Conservation (phyloP, 37 sponge, comb jelly and placozoan species). For the Spongilla lacustris region DNA sequence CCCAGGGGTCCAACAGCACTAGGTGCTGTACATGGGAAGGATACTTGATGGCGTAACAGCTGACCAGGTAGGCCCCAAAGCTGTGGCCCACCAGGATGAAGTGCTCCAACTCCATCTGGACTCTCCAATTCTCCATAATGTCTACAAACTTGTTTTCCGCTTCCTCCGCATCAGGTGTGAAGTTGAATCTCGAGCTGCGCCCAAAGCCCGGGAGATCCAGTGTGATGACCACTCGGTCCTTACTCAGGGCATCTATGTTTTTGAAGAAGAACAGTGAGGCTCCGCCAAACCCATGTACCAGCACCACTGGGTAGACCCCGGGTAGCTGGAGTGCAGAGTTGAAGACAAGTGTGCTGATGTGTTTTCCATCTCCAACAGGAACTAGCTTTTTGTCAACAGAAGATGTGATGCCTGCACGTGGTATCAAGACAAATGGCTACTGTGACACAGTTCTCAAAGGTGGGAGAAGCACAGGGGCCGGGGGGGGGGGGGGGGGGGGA, state of each 20-base stretch:
- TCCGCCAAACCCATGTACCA: conserved; percentile 88
- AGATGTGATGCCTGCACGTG: background rate
- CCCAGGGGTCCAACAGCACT: conserved; percentile 90
- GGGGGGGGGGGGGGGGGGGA: too few species aligned
- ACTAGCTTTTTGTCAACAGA: background rate
- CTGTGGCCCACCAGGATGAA: conserved; percentile 90
- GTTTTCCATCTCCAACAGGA: background rate
- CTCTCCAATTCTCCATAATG: conserved; percentile 77
- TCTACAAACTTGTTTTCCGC: conserved; percentile 59
- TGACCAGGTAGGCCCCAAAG: conserved; percentile 79
- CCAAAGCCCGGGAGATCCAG: conserved; percentile 72
- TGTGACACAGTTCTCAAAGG: too few species aligned
- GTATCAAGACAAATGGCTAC: too few species aligned
- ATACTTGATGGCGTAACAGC: conserved; percentile 59
- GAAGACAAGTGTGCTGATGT: conserved; percentile 31
- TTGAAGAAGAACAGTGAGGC: conserved; percentile 75
- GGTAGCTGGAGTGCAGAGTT: conserved; percentile 46
- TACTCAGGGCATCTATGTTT: conserved; percentile 56
- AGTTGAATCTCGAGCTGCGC: conserved; percentile 54
- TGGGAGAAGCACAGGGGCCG: too few species aligned
- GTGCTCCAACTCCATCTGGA: conserved; percentile 58
- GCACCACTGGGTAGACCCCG: conserved; percentile 53
- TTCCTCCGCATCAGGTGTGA: conserved; percentile 25
- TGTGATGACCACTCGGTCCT: conserved; percentile 32
- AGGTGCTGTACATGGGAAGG: conserved; percentile 71